Evolutionary conservation across 2,797 vertebrate species (phyloP), one percentile per base, ranked within the genome.

Genomic region (Schizopygopsis malacanthus): DNA sequence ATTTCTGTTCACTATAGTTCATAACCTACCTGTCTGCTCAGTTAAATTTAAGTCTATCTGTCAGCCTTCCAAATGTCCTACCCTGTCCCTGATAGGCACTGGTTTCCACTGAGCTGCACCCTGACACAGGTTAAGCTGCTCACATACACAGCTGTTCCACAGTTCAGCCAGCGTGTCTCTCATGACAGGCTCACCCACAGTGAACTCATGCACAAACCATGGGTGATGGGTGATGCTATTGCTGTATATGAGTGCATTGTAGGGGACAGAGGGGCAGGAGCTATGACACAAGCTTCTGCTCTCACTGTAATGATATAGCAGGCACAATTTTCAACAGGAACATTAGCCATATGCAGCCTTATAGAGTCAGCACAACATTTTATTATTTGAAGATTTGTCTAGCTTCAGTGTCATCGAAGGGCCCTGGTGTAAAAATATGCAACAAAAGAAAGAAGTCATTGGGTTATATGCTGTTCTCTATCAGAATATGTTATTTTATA

Each of bases 141-240:
- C 56, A 65, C 20, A 67, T 6, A 61, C 59, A 84, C 73, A 78
- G 13, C 73, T 78, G 61, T 84, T 67, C 45, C 47, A 67, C 45
- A 43, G 47, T 84, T 18, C 67, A 71, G 37, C 28, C 73, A 8
- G 52, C 6, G 1, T 11, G 43, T 37, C 7, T 61, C 52, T 50
- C 59, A 76, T 76, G 43, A 83, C 22, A 85, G 63, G 41, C 52
- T 85, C 56, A 78, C 73, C 43, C 67, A 71, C 73, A 73, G 72
- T 79, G 72, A 82, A 45, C 43, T 16, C 39, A 67, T 41, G 15
- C 76, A 52, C 61, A 70, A 50, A 76, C n/a, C 18, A 6, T 39
- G 28, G 28, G 28, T 28, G 28, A 28, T 80, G 45, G 37, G 56
- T 72, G 65, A 87, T 73, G 72, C 47, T 71, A 39, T 72, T 41